Evolutionary conservation across 2,888 invertebrate genomes (phyloP).

Genomic region (Aphodius granarius): DNA sequence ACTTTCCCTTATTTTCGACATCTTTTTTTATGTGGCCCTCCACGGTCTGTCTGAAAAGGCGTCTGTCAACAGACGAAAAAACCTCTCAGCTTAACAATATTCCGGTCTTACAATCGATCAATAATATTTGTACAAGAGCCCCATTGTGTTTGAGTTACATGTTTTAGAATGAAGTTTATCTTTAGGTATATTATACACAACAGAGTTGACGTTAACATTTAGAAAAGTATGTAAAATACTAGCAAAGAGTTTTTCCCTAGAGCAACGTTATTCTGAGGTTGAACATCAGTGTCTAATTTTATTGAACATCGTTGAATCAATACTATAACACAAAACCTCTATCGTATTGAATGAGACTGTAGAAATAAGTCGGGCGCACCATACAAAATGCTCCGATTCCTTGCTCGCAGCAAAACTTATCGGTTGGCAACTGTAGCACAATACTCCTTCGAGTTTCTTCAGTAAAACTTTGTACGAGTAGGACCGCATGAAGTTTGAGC

Average conservation of each 20-base stretch:
- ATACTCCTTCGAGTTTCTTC: neutral
- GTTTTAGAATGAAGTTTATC: no score
- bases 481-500: neutral
- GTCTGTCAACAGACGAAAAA: neutral
- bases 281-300: no score
- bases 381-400: neutral
- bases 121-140: neutral
- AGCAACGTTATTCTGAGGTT: no score
- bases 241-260: no score
- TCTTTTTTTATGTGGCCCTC: neutral
- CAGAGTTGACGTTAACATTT: no score
- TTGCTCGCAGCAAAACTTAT: neutral
- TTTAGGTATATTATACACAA: no score
- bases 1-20: neutral
- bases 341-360: neutral
- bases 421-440: neutral
- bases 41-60: neutral
- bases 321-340: no score
- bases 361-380: neutral
- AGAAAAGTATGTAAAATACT: no score
- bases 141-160: neutral
- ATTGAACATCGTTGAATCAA: no score
- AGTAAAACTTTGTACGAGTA: neutral
- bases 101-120: neutral
- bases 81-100: neutral